Percentiles rank a stretch among this genome's conserved stretches.
Evolutionary conservation across 2,888 invertebrate species (phyloP).

Genomic region (Apodemia zela): DNA sequence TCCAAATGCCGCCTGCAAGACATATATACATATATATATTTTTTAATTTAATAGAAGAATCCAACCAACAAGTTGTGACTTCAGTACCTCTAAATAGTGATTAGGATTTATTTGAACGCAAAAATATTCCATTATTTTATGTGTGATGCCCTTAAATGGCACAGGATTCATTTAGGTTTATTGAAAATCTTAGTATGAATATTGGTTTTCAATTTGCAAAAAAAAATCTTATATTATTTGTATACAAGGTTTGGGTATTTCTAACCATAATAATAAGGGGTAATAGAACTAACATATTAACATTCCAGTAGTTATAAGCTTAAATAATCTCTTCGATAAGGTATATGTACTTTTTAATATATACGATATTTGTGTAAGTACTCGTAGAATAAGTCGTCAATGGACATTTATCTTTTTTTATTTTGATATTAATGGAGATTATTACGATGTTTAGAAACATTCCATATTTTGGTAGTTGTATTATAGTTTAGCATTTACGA

Average conservation of each 20-base stretch:
- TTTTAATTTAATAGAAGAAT: not conserved
- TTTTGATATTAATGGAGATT: conserved; percentile 57
- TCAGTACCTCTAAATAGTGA: not conserved
- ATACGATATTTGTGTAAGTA: conserved; percentile 40
- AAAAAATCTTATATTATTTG: conserved; percentile 41
- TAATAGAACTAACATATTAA: conserved; percentile 64
- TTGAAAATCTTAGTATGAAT: not conserved
- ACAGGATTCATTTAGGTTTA: not conserved
- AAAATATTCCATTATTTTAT: not conserved
- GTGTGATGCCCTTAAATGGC: not conserved
- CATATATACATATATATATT: not conserved
- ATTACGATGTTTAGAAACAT: conserved; percentile 53
- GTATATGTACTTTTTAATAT: conserved; percentile 34
- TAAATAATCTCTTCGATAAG: conserved; percentile 59
- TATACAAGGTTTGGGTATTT: conserved; percentile 64
- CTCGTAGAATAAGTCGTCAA: conserved; percentile 35
- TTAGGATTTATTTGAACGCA: conserved; percentile 1
- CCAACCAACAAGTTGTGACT: conserved; percentile 5
- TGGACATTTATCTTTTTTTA: conserved; percentile 35
- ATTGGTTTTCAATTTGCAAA: conserved; percentile 21
- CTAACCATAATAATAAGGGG: conserved; percentile 70
- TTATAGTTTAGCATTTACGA: conserved; percentile 62
- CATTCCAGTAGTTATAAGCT: conserved; percentile 69
- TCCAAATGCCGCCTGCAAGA: conserved; percentile 1
- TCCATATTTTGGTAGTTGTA: conserved; percentile 66